phyloP scores from a whole-genome alignment of 2,888 invertebrate genomes.

The Serripes groenlandicus region DNA sequence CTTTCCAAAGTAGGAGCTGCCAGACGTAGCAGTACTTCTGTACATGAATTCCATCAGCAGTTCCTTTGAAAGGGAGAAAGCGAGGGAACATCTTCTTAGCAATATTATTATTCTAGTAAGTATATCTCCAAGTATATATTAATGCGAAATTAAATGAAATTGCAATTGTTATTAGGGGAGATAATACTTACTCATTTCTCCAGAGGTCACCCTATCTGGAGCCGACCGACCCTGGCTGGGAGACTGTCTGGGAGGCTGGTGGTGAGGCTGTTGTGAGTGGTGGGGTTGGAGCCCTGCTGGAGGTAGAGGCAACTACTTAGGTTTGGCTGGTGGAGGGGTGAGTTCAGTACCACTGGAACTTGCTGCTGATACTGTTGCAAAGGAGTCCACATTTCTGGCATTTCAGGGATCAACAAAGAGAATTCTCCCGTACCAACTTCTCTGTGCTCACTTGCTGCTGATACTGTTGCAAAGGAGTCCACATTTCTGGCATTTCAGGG shows the following conservation, averaged over 20 bases:
- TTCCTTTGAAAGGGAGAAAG: conserved; percentile 20
- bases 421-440: background rate
- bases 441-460: background rate
- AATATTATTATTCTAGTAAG: too few relatives aligned
- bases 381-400: background rate
- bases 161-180: too few relatives aligned
- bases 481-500: background rate
- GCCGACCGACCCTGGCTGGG: background rate
- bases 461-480: background rate
- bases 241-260: background rate
- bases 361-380: background rate
- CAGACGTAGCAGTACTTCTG: conserved; percentile 24
- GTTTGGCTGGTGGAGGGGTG: background rate
- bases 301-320: background rate
- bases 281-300: background rate
- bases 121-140: too few relatives aligned
- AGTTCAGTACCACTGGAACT: background rate
- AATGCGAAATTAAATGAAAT: too few relatives aligned
- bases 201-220: background rate
- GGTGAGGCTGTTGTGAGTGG: background rate
- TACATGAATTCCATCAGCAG: conserved; percentile 33
- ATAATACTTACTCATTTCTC: background rate
- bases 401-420: background rate
- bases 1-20: conserved; percentile 26
- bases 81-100: too few relatives aligned